phyloP scores from a whole-genome alignment of 2,797 vertebrate genomes.

The Hylomyscus alleni region DNA sequence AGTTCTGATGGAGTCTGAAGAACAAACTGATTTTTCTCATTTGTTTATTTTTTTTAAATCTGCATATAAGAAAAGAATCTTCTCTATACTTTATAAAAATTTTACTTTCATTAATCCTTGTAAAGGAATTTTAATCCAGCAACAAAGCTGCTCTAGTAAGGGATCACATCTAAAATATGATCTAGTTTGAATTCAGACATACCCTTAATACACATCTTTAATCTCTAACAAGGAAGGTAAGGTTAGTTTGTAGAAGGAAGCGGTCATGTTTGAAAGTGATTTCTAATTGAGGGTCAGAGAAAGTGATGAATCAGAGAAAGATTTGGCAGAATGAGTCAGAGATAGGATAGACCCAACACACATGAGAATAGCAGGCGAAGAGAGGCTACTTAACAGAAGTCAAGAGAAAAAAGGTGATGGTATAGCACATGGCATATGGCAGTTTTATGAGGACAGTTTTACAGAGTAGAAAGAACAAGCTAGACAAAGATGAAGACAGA shows the following conservation, averaged over 20 bases:
- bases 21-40: neutral
- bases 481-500: too few relatives aligned
- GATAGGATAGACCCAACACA: neutral
- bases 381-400: neutral
- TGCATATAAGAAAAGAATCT: neutral
- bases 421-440: too few relatives aligned
- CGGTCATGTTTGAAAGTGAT: neutral
- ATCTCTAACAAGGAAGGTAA: too few relatives aligned
- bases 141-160: too few relatives aligned
- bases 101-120: too few relatives aligned
- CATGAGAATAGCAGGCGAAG: neutral
- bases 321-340: neutral
- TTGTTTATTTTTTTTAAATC: neutral
- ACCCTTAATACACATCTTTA: too few relatives aligned
- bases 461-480: too few relatives aligned
- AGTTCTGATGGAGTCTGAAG: neutral
- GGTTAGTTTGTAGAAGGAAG: neutral
- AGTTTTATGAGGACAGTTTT: too few relatives aligned
- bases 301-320: neutral
- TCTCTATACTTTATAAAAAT: neutral
- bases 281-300: neutral
- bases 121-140: too few relatives aligned
- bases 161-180: too few relatives aligned
- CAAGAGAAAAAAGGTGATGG: neutral
- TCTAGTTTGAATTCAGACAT: too few relatives aligned